These are phyloP conservation scores for Pantala flavescens DNA, from an alignment of 1,140 invertebrate genomes.

Conservation along the genomic window DNA sequence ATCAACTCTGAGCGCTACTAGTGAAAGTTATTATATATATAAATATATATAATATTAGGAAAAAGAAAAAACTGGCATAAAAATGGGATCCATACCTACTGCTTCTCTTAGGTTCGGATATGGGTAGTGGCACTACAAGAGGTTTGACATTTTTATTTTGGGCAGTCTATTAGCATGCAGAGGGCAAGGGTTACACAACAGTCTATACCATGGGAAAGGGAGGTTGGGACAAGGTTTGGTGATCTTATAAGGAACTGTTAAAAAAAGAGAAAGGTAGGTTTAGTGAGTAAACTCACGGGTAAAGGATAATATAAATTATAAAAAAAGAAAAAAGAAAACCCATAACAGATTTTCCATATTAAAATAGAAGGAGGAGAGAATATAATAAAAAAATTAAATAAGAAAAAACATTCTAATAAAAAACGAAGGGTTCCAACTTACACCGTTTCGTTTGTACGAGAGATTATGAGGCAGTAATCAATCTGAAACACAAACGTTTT, in stretches of 20 bases:
- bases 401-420: slow-evolving; percentile 6
- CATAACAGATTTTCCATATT: slow-evolving; percentile 10
- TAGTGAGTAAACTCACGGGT: neutral
- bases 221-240: neutral
- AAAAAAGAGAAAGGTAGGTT: neutral
- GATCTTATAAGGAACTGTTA: neutral
- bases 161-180: neutral
- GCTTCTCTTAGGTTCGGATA: neutral
- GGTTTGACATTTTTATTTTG: neutral
- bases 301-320: slow-evolving; percentile 1
- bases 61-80: slow-evolving; percentile 10
- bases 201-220: neutral
- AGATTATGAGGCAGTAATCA: slow-evolving; percentile 6
- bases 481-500: slow-evolving; percentile 10
- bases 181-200: neutral
- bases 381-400: slow-evolving; percentile 11
- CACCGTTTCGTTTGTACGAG: slow-evolving; percentile 4
- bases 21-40: slow-evolving; percentile 1
- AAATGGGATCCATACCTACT: neutral
- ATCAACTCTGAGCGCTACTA: slow-evolving; percentile 8
- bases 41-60: neutral
- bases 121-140: neutral
- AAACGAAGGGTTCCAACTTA: slow-evolving; percentile 9
- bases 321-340: slow-evolving; percentile 9
- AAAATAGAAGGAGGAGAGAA: slow-evolving; percentile 1